Conservation (phyloP, 2,797 vertebrate species). For the Pempheris klunzingeri region DNA sequence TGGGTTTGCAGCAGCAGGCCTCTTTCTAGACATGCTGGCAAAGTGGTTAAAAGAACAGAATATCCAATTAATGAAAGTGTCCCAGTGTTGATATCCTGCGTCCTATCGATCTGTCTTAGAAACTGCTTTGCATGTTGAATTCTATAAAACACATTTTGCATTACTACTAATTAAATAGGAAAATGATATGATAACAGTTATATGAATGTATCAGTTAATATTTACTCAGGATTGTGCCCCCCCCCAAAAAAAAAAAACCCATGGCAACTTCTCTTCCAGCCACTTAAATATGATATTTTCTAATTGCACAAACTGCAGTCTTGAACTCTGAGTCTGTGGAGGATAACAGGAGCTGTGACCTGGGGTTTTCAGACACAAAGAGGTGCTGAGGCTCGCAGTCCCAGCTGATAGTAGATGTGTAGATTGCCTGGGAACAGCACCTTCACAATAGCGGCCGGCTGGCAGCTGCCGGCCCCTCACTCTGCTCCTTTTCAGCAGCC, state of each 20-base stretch:
- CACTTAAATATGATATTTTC: not conserved
- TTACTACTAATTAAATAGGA: not conserved
- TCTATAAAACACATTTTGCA: not conserved
- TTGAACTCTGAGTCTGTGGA: not conserved
- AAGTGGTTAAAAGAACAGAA: slow-evolving; percentile 9
- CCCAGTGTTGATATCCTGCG: not conserved
- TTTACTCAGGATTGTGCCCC: not conserved
- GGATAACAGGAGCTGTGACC: slow-evolving; percentile 26
- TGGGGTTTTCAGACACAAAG: slow-evolving; percentile 80
- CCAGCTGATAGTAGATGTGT: slow-evolving; percentile 73
- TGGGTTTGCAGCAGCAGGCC: too few relatives aligned
- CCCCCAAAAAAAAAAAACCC: not conserved
- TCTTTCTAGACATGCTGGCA: not conserved
- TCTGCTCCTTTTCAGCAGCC: slow-evolving; percentile 76
- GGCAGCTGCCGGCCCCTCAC: slow-evolving; percentile 80
- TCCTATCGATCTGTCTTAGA: not conserved
- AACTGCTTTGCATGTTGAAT: not conserved
- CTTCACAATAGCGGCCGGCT: slow-evolving; percentile 80
- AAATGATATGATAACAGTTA: not conserved
- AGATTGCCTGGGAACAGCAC: slow-evolving; percentile 78
- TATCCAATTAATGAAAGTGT: not conserved
- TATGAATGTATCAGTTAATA: not conserved
- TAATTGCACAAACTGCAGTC: not conserved
- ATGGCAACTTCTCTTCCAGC: not conserved
- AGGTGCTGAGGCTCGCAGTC: slow-evolving; percentile 51